phyloP scores from a whole-genome alignment of 2,797 vertebrate species.

The Acrossocheilus wenchowensis region DNA sequence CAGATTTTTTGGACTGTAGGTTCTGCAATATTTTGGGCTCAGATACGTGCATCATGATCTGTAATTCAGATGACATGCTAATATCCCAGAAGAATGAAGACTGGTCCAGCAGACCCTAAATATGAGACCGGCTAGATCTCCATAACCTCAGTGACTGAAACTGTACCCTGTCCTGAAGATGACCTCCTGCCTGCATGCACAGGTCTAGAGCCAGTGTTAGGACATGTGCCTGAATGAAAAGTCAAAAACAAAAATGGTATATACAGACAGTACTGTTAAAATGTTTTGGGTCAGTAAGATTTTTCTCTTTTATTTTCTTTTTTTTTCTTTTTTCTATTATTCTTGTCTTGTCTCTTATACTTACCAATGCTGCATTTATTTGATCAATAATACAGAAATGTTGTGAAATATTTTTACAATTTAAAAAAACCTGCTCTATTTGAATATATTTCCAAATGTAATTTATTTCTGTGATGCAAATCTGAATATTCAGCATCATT shows the following conservation, averaged over 20 bases:
- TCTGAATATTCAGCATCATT: not conserved
- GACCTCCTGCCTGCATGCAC: conserved; percentile 3
- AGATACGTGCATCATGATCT: not conserved
- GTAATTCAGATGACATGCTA: not conserved
- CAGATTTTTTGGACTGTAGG: not conserved
- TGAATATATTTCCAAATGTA: not conserved
- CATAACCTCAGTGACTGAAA: conserved; percentile 36
- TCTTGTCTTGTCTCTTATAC: too few species aligned
- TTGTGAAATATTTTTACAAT: not conserved
- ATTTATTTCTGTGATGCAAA: not conserved
- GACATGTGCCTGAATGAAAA: not conserved
- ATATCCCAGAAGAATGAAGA: conserved; percentile 19
- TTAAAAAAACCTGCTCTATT: not conserved
- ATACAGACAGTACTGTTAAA: not conserved
- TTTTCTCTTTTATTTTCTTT: not conserved
- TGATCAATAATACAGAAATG: not conserved
- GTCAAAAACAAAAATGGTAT: not conserved
- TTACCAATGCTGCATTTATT: not conserved
- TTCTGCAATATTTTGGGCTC: not conserved
- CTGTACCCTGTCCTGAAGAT: not conserved
- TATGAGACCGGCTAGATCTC: conserved; percentile 23
- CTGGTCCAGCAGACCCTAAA: conserved; percentile 33
- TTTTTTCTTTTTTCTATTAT: not conserved
- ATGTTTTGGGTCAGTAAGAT: not conserved
- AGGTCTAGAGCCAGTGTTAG: not conserved